Evolutionary conservation across 2,888 invertebrate species (phyloP).

Genomic region (Stegana nigrithorax): DNA sequence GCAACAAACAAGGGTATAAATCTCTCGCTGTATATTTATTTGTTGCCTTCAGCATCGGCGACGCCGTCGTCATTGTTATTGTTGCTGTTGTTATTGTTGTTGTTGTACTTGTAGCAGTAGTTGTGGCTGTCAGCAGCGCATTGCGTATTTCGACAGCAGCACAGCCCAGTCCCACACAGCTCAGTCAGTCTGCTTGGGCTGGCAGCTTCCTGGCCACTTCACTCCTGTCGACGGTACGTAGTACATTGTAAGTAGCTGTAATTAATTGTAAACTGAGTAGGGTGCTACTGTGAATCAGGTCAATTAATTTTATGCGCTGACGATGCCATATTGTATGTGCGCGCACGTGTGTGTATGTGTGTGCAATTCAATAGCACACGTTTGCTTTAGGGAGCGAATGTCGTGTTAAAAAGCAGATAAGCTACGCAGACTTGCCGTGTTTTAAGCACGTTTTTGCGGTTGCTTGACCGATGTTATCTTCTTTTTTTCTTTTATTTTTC

Average conservation of each 20-base stretch:
- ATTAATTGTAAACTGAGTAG: slow-evolving; percentile 63
- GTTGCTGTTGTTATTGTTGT: background rate
- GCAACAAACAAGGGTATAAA: slow-evolving; percentile 12
- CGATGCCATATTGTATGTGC: slow-evolving; percentile 24
- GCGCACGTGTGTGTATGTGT: slow-evolving; percentile 2
- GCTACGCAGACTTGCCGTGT: no score
- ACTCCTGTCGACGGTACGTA: background rate
- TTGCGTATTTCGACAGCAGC: background rate
- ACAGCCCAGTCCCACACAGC: slow-evolving; percentile 3
- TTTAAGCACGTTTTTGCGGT: no score
- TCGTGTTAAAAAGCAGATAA: background rate
- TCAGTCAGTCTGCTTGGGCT: background rate
- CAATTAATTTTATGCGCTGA: slow-evolving; percentile 60
- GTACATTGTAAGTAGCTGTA: slow-evolving; percentile 44
- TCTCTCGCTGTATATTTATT: slow-evolving; percentile 8
- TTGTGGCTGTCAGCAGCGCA: background rate
- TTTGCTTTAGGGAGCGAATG: no score
- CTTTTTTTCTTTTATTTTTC: no score
- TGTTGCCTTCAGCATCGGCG: no score
- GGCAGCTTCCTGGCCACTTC: background rate
- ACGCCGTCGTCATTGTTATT: no score
- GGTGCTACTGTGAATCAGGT: slow-evolving; percentile 55
- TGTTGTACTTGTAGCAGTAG: background rate
- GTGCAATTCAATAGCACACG: background rate
- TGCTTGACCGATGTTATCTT: no score